Evolutionary conservation across 2,888 invertebrate genomes (phyloP), one percentile per base, ranked within the genome.

Genomic region (Diarsia rubi): DNA sequence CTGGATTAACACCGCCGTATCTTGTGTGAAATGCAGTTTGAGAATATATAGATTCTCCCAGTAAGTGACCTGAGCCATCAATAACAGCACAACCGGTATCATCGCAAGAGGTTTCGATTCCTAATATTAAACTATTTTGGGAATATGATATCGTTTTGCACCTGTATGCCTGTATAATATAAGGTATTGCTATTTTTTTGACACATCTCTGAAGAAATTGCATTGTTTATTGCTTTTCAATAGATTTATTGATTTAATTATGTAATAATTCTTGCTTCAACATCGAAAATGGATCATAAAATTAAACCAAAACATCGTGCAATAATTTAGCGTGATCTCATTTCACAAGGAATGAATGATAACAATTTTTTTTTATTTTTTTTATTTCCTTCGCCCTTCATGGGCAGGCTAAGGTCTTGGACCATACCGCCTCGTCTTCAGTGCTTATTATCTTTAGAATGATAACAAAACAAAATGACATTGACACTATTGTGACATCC

Each of bases 71-170:
- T 75, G 97, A 90, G 31, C 96, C 96, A 93, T 98, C 97, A 12
- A 99, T 97, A 82, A 99, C 97, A 60, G 99, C 99, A 90, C 98
- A 98, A 37, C 99, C 99, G 2, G 99, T 99, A 92, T 99, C 99
- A 97, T 99, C 99, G 92, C 99, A 99, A 81, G 99, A 99, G 8
- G 99, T 99, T 97, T 99, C 99, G 88, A 99, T 99, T 11, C 99
- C 99, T 85, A 99, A 95, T 72, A 99, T 82, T 62, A 81, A 87
- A 57, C 82, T 72, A 54, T 88, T 90, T 73, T 21, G 47, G 45
- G 73, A 76, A 72, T 71, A 81, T 6, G 37, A 60, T n/a, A 68
- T 24, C 45, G 49, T 70, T 69, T 57, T 75, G 37, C 63, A 63
- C 59, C 57, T 84, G 45, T 68, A 72, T 14, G 37, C 37, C 21